Conservation (phyloP, 2,888 invertebrate species). For the Drosophila meridiana region DNA sequence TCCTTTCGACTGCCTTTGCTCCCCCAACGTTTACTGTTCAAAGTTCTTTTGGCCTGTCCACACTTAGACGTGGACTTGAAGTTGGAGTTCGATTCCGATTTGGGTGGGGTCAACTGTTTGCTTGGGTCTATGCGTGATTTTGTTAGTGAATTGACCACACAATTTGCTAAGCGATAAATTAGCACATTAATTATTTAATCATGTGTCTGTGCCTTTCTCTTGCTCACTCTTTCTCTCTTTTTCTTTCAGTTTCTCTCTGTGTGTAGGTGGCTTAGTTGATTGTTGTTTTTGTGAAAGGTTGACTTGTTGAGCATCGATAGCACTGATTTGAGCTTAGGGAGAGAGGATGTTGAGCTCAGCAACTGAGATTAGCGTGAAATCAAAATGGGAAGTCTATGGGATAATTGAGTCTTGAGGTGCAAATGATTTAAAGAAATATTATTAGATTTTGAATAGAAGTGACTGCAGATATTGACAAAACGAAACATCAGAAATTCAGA, state of each 20-base stretch:
- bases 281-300: not conserved
- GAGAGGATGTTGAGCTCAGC: not conserved
- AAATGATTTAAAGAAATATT: no score
- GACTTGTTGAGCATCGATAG: constrained; percentile 45
- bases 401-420: not conserved
- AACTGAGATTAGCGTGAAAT: not conserved
- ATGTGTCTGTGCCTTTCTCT: not conserved
- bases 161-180: constrained; percentile 81
- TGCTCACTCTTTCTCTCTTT: not conserved
- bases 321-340: constrained; percentile 29
- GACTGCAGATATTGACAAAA: no score
- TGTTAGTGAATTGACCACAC: constrained; percentile 77
- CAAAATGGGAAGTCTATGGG: not conserved
- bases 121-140: constrained; percentile 63
- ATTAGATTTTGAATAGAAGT: no score
- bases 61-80: constrained; percentile 24
- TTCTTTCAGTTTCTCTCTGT: not conserved
- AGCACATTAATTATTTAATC: constrained; percentile 78
- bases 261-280: constrained; percentile 11
- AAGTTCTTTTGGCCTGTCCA: constrained; percentile 62
- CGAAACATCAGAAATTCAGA: no score
- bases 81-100: constrained; percentile 6
- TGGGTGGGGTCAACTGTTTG: constrained; percentile 8
- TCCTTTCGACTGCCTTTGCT: constrained; percentile 2
- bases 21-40: constrained; percentile 54